Evolutionary conservation across 2,797 vertebrate genomes (phyloP).

Genomic region (Lagorchestes hirsutus): DNA sequence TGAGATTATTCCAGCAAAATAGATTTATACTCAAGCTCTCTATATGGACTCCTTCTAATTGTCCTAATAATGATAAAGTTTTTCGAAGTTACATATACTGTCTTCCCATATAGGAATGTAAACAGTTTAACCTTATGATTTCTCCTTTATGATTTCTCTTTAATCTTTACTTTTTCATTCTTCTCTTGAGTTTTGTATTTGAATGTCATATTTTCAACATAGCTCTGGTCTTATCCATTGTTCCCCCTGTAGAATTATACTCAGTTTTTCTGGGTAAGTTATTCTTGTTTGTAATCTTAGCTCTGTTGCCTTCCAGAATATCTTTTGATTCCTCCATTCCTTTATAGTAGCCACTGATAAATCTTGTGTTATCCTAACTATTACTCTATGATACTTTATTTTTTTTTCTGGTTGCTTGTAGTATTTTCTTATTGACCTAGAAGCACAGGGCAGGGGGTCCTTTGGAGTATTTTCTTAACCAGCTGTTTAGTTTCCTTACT

Average conservation of each 20-base stretch:
- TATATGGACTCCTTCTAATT: not conserved
- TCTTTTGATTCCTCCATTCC: not conserved
- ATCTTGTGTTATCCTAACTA: not conserved
- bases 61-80: not conserved
- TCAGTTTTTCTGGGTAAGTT: not conserved
- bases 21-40: not conserved
- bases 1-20: not conserved
- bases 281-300: not conserved
- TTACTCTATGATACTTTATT: not conserved
- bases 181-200: not conserved
- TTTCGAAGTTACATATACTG: not conserved
- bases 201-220: not conserved
- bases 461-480: not conserved
- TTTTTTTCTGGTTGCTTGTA: not conserved
- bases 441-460: not conserved
- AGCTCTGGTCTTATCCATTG: not conserved
- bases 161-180: not conserved
- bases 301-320: not conserved
- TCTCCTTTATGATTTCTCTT: not conserved
- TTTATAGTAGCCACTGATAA: not conserved
- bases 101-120: not conserved
- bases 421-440: not conserved
- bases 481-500: not conserved
- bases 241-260: not conserved
- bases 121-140: not conserved